Percentiles rank a stretch among this genome's conserved stretches.
Evolutionary conservation across 2,113 vertebrate species (phyloP).

Genomic region (Thalassarche chlororhynchos): DNA sequence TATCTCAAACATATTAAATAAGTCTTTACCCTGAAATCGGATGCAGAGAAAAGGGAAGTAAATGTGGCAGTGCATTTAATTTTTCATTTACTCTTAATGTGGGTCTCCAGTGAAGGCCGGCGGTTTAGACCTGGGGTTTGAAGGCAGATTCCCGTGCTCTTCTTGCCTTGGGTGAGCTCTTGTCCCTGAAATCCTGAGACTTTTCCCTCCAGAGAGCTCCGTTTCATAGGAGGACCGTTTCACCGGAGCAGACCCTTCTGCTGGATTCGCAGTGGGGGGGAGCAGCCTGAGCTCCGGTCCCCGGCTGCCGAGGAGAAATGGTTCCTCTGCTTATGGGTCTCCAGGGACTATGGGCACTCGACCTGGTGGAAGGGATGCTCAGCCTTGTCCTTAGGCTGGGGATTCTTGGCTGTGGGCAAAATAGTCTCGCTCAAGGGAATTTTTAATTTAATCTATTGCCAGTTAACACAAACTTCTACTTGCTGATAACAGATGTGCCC

Average conservation of each 20-base stretch:
- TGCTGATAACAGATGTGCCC: background rate
- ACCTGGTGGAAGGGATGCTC: background rate
- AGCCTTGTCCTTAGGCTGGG: background rate
- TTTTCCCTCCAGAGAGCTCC: background rate
- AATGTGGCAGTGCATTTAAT: background rate
- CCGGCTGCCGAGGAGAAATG: background rate
- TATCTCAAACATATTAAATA: background rate
- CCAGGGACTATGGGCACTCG: background rate
- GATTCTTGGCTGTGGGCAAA: background rate
- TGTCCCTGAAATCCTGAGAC: accelerated
- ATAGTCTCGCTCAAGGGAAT: too few relatives aligned
- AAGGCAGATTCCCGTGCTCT: background rate
- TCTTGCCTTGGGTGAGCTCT: background rate
- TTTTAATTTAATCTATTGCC: background rate
- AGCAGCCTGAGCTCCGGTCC: background rate
- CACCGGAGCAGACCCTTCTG: background rate
- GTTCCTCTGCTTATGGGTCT: background rate
- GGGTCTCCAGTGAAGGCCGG: background rate
- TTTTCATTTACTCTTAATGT: background rate
- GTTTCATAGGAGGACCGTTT: background rate
- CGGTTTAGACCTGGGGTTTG: background rate
- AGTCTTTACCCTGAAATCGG: background rate
- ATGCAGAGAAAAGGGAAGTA: background rate
- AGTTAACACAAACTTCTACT: background rate
- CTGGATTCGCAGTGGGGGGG: background rate